Conservation (phyloP, 2,113 vertebrate genomes). For the Dromaius novaehollandiae region DNA sequence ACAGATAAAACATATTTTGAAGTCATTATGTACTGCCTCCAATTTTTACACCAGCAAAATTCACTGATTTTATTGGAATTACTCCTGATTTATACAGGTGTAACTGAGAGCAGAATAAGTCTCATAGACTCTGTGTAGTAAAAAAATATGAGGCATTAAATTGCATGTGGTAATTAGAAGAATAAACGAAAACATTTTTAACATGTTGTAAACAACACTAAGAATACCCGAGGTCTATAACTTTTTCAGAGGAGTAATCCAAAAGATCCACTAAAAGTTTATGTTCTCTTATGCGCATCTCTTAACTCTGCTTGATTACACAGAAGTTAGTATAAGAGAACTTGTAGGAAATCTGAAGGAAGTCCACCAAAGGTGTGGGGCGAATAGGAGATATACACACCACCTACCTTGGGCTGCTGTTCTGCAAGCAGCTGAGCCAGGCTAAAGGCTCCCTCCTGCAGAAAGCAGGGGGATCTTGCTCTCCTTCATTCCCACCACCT, state of each 20-base stretch:
- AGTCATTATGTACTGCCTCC: neutral
- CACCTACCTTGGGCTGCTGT: neutral
- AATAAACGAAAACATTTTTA: conserved; percentile 10
- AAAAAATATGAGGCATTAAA: neutral
- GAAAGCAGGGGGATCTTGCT: neutral
- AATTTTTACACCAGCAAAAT: neutral
- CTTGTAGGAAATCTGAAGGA: neutral
- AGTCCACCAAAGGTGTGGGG: neutral
- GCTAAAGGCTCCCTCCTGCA: neutral
- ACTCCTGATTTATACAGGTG: neutral
- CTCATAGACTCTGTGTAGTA: neutral
- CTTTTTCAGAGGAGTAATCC: neutral
- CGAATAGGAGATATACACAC: neutral
- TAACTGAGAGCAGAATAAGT: neutral
- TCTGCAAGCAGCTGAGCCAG: neutral
- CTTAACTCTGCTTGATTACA: neutral
- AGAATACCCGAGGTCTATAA: neutral
- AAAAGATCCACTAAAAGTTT: neutral
- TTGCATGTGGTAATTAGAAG: neutral
- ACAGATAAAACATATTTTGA: neutral
- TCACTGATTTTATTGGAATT: neutral
- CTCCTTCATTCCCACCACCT: neutral
- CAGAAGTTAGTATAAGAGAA: neutral
- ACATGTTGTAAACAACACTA: neutral
- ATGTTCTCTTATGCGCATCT: neutral